Percentiles rank a stretch among this genome's conserved stretches.
These are phyloP conservation scores for Heliconius eleuchia DNA, from an alignment of 1,140 invertebrate species.

Conservation along the genomic window DNA sequence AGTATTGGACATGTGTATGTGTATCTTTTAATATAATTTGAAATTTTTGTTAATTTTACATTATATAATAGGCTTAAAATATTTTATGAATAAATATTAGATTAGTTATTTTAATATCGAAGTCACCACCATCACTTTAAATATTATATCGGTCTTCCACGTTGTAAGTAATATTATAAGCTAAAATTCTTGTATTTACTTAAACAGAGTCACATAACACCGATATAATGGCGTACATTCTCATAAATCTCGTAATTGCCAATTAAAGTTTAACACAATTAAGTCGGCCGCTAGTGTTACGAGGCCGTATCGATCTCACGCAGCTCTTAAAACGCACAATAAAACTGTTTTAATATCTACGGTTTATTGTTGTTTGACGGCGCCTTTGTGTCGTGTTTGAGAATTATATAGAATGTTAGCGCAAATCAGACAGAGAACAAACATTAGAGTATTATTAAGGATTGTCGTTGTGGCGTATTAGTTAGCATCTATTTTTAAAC, in stretches of 20 bases:
- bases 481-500: too few species aligned
- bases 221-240: background rate
- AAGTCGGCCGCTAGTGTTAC: background rate
- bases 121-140: too few species aligned
- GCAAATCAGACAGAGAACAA: background rate
- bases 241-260: background rate
- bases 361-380: background rate
- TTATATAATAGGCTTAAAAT: too few species aligned
- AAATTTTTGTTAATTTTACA: too few species aligned
- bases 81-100: too few species aligned
- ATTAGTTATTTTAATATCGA: too few species aligned
- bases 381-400: background rate
- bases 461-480: too few species aligned
- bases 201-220: background rate
- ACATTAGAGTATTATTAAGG: background rate
- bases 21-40: too few species aligned
- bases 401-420: background rate
- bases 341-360: constrained; percentile 10
- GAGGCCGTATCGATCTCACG: background rate
- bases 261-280: background rate
- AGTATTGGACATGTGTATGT: too few species aligned
- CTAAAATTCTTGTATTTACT: background rate
- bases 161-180: too few species aligned
- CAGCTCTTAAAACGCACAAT: background rate
- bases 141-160: too few species aligned